Evolutionary conservation across 1,140 invertebrate genomes (phyloP), one percentile per base, ranked within the genome.

Genomic region (Diachasmimorpha longicaudata): DNA sequence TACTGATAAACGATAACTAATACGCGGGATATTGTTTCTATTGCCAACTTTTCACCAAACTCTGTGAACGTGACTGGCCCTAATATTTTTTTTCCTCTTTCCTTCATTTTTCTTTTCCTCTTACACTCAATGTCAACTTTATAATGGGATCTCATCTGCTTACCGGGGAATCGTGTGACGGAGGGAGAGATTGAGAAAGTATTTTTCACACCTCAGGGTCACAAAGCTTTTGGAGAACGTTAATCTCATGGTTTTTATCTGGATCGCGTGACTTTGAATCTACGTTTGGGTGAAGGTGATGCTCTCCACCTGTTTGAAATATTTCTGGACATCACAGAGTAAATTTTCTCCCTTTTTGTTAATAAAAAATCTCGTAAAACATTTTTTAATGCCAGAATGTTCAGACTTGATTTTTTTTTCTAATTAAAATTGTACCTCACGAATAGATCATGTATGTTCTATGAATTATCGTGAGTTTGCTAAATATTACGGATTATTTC

Each of bases 1-100:
- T 44, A 39, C 82, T 83, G 84, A 85, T 85, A 85, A 85, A 85
- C 83, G 84, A 85, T 85, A 85, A 85, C 84, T 85, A 85, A 85
- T 85, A 84, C 80, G 81, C 48, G 16, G 67, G 72, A 75, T 77
- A 74, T 81, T 79, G 66, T 63, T 77, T 75, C 76, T 78, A 74
- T 79, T 77, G 75, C 72, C 36, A 73, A 75, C 37, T 78, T 81
- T 79, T 71, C 42, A 39, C 39, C 52, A 31, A 66, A 66, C 68
- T 46, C 46, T 16, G 67, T 23, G n/a, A 48, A 75, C 71, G 69
- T 75, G 66, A 37, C 67, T 48, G 16, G 39, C 44, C 70, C 36
- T 52, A 42, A 70, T 58, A 55, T 69, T 68, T 71, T 23, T n/a
- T 9, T 48, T 11, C 44, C 23, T 71, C 11, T 13, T 48, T 52